phyloP scores from a whole-genome alignment of 2,797 vertebrate species.

The Hephaestus fuliginosus region DNA sequence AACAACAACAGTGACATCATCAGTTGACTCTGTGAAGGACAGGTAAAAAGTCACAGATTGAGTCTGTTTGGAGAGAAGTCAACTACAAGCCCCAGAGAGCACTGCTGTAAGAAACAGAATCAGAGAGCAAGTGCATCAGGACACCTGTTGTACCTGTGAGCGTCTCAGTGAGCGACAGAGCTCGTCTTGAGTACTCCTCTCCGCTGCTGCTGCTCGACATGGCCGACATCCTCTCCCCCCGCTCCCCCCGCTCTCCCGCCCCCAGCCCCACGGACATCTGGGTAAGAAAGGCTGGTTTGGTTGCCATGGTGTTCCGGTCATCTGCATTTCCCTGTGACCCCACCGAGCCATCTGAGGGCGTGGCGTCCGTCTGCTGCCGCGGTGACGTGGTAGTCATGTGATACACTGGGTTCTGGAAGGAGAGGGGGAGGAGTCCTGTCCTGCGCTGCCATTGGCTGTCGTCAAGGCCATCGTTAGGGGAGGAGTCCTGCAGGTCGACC shows the following conservation, averaged over 20 bases:
- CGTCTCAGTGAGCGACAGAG: conserved; percentile 83
- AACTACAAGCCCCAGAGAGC: neutral
- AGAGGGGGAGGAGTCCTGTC: conserved; percentile 92
- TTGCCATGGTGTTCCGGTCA: conserved; percentile 80
- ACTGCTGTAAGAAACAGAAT: neutral
- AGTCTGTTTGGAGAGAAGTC: neutral
- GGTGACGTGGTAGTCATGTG: conserved; percentile 90
- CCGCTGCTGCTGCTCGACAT: conserved; percentile 81
- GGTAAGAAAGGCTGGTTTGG: conserved; percentile 88
- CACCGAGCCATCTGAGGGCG: conserved; percentile 88
- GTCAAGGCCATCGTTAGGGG: conserved; percentile 86
- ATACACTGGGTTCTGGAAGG: conserved; percentile 97
- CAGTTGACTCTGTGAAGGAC: neutral
- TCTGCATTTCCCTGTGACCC: conserved; percentile 91
- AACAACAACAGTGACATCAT: conserved; percentile 13
- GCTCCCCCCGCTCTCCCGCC: conserved; percentile 40
- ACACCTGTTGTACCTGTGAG: conserved; percentile 65
- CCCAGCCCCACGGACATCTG: conserved; percentile 80
- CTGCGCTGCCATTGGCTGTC: conserved; percentile 92
- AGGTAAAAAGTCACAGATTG: neutral
- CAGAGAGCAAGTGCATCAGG: neutral
- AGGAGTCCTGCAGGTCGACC: conserved; percentile 93
- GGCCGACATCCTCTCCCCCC: conserved; percentile 73
- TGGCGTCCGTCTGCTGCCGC: conserved; percentile 72
- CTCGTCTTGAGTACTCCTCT: conserved; percentile 90